Conservation (phyloP, 2,113 vertebrate genomes). For the Nibea coibor region DNA sequence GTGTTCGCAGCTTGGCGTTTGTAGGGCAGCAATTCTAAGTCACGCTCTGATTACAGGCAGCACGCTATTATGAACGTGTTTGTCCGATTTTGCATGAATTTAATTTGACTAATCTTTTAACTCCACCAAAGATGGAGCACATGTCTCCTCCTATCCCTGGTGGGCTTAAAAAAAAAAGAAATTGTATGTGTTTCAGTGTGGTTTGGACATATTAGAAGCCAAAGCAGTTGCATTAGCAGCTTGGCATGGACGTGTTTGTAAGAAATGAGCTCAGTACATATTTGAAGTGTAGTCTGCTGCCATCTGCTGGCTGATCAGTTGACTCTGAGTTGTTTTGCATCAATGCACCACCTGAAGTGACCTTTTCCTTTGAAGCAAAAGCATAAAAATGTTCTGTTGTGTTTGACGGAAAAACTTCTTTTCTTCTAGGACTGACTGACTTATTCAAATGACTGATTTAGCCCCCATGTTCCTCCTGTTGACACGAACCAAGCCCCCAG, state of each 20-base stretch:
- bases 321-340: background rate
- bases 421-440: background rate
- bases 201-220: background rate
- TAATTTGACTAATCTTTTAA: background rate
- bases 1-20: background rate
- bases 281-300: conserved; percentile 73
- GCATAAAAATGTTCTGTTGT: background rate
- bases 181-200: background rate
- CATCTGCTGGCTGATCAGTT: conserved; percentile 69
- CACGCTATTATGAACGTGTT: background rate
- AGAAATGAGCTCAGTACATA: background rate
- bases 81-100: background rate
- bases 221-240: background rate
- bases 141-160: background rate
- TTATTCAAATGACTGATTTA: conserved; percentile 26
- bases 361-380: background rate
- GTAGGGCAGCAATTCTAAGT: background rate
- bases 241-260: background rate
- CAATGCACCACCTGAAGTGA: conserved; percentile 14
- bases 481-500: conserved; percentile 26
- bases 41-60: background rate
- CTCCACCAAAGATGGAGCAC: background rate
- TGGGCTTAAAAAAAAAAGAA: background rate
- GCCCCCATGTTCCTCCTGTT: conserved; percentile 18
- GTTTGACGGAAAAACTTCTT: background rate